Conservation (phyloP, 2,797 vertebrate genomes). For the Champsocephalus gunnari region DNA sequence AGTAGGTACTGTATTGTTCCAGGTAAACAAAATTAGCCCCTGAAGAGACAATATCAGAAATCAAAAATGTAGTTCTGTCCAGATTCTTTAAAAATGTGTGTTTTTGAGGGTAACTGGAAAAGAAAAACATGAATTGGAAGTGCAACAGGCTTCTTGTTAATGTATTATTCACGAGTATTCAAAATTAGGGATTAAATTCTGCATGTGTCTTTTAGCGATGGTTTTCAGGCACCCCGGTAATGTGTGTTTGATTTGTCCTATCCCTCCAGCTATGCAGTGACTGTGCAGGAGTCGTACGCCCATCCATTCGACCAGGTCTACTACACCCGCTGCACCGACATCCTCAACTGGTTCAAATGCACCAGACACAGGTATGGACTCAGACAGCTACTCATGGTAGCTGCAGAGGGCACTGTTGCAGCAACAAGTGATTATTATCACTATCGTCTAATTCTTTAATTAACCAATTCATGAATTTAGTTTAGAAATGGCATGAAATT, state of each 20-base stretch:
- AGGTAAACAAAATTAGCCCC: not conserved
- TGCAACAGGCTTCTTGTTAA: not conserved
- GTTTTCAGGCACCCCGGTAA: not conserved
- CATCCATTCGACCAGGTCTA: conserved; percentile 97
- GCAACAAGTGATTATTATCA: not conserved
- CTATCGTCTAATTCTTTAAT: not conserved
- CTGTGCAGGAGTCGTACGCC: conserved; percentile 93
- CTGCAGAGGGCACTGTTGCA: not conserved
- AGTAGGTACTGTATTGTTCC: not conserved
- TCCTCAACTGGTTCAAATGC: conserved; percentile 98
- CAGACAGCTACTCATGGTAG: not conserved
- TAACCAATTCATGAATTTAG: not conserved
- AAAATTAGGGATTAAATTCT: not conserved
- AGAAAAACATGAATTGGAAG: not conserved
- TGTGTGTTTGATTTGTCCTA: not conserved
- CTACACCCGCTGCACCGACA: conserved; percentile 95
- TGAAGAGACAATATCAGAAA: not conserved
- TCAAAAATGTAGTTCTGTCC: not conserved
- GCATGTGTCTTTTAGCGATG: not conserved
- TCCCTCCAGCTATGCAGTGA: conserved; percentile 89
- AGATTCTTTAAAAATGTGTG: not conserved
- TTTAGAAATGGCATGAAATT: not conserved
- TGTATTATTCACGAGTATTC: not conserved
- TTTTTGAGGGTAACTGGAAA: not conserved
- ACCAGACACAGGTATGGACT: conserved; percentile 90